phyloP scores from a whole-genome alignment of 2,113 vertebrate genomes.

The Rhynchopsitta pachyrhyncha region DNA sequence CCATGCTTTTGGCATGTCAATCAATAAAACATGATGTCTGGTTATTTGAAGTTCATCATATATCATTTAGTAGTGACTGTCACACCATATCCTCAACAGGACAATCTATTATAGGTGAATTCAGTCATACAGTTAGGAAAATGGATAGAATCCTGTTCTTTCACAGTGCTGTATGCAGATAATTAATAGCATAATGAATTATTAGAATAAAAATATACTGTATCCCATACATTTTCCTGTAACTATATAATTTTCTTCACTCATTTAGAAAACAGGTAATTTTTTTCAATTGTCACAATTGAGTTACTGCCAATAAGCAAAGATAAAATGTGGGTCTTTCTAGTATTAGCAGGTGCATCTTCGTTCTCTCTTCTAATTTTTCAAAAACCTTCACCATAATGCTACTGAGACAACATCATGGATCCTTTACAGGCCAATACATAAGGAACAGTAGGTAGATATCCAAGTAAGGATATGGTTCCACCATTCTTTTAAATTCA shows the following conservation, averaged over 20 bases:
- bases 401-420: not conserved
- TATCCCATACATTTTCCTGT: not conserved
- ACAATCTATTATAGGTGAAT: conserved; percentile 1
- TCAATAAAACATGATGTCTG: conserved; percentile 54
- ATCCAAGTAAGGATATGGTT: not conserved
- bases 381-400: not conserved
- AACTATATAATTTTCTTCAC: not conserved
- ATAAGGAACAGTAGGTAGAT: not conserved
- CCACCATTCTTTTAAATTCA: not conserved
- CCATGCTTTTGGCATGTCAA: conserved; percentile 1
- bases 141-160: not conserved
- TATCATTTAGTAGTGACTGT: conserved; percentile 58
- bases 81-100: not conserved
- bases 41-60: conserved; percentile 60
- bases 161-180: not conserved
- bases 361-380: not conserved
- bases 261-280: not conserved
- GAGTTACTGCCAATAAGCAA: not conserved
- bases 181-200: conserved; percentile 32
- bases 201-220: not conserved
- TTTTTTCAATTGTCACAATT: not conserved
- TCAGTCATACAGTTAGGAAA: conserved; percentile 6
- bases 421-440: not conserved
- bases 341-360: not conserved
- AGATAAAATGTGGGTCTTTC: not conserved